Conservation (phyloP, 2,888 invertebrate species). For the Alitta virens region DNA sequence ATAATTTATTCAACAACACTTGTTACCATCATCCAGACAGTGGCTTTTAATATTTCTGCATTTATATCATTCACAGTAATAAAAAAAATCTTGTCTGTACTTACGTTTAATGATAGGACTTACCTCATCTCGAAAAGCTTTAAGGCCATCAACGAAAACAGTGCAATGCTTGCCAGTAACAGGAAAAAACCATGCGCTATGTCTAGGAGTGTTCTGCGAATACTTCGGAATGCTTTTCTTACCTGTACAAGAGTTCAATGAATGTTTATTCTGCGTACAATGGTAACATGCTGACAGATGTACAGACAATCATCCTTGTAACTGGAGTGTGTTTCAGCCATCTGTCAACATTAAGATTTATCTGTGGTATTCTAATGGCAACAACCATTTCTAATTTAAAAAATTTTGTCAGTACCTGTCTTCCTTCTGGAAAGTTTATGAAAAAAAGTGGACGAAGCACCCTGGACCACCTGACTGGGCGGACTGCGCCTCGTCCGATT, state of each 20-base stretch:
- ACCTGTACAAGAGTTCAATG: constrained; percentile 51
- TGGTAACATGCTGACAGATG: no score
- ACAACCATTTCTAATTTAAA: no score
- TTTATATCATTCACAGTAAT: no score
- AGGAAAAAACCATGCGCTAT: constrained; percentile 57
- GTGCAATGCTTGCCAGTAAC: constrained; percentile 55
- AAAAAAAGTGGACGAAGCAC: constrained; percentile 56
- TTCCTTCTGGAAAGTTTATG: constrained; percentile 50
- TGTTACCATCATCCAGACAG: no score
- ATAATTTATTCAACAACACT: no score
- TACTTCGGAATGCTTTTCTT: constrained; percentile 58
- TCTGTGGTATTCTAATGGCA: no score
- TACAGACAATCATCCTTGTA: no score
- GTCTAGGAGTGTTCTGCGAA: constrained; percentile 58
- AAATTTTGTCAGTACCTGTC: constrained; percentile 38
- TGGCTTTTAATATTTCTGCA: no score
- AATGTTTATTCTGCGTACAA: no score
- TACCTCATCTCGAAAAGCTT: constrained; percentile 58
- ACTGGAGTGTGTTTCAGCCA: no score
- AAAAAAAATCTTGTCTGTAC: not conserved
- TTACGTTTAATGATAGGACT: constrained; percentile 7
- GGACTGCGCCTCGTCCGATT: constrained; percentile 25
- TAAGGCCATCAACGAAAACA: constrained; percentile 58
- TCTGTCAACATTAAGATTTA: no score
- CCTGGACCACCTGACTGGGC: constrained; percentile 55